These are phyloP conservation scores for Polypedilum pembai DNA, from an alignment of 1,140 invertebrate species.

Conservation along the genomic window DNA sequence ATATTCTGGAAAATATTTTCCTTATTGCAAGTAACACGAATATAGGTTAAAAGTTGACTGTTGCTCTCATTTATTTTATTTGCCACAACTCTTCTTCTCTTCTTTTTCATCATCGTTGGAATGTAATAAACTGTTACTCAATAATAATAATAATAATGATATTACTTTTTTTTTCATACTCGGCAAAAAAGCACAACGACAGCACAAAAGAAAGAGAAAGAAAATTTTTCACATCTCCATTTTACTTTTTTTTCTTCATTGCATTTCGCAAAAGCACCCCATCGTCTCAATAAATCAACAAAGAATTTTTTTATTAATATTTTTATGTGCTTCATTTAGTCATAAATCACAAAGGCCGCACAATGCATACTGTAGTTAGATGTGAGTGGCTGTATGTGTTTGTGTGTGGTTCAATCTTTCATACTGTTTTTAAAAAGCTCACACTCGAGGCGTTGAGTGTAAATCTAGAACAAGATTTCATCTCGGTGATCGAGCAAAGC, in stretches of 20 bases:
- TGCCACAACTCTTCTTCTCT: too few relatives aligned
- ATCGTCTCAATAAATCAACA: conserved; percentile 26
- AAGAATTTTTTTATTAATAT: conserved; percentile 28
- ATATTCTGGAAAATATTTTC: too few relatives aligned
- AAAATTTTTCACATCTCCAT: neutral
- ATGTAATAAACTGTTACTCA: neutral
- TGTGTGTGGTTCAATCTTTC: neutral
- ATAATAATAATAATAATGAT: neutral
- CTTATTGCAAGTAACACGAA: too few relatives aligned
- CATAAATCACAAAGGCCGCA: neutral
- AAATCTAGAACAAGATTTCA: neutral
- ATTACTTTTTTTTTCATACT: neutral
- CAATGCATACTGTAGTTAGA: neutral
- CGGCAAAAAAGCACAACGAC: too few relatives aligned
- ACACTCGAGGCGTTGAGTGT: neutral
- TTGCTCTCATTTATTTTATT: too few relatives aligned
- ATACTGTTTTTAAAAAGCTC: neutral
- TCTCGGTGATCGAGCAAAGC: too few relatives aligned
- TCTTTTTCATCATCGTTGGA: neutral
- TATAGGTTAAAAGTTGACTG: too few relatives aligned
- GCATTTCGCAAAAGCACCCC: conserved; percentile 1
- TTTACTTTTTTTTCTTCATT: neutral
- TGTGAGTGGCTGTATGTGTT: neutral
- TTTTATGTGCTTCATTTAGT: conserved; percentile 21
- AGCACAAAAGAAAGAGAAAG: too few relatives aligned